A percentile compares a stretch with the other conserved stretches of the same genome.
These are phyloP conservation scores for Chaetodon trifasciatus DNA, from an alignment of 2,797 vertebrate species.

Conservation along the genomic window DNA sequence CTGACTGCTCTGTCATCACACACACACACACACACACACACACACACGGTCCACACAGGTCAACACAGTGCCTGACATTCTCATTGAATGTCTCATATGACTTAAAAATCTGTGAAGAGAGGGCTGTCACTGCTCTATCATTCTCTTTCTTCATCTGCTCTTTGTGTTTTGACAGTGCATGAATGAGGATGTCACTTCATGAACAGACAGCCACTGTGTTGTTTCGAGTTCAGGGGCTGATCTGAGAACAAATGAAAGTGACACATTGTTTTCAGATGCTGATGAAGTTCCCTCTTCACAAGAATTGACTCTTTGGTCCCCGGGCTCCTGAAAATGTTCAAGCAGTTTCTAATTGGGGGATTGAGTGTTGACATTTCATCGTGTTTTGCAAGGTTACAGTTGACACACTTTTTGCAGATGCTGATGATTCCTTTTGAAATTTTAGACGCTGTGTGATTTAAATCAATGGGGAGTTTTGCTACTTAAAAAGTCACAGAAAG, in stretches of 20 bases:
- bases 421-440: conserved; percentile 43
- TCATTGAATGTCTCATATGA: conserved; percentile 37
- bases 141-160: conserved; percentile 61
- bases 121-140: conserved; percentile 59
- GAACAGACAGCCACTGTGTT: conserved; percentile 60
- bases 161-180: conserved; percentile 70
- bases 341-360: background rate
- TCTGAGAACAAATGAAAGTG: conserved; percentile 68
- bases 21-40: conserved; percentile 29
- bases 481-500: conserved; percentile 24
- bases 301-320: conserved; percentile 33
- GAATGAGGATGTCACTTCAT: conserved; percentile 63
- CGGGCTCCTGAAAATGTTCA: conserved; percentile 10
- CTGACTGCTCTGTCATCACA: conserved; percentile 22
- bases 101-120: conserved; percentile 40
- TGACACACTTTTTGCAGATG: conserved; percentile 48
- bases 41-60: conserved; percentile 27
- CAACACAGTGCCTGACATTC: conserved; percentile 52
- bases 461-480: conserved; percentile 25
- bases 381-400: conserved; percentile 40
- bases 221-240: conserved; percentile 62
- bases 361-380: conserved; percentile 38
- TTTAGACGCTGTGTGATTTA: background rate
- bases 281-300: conserved; percentile 54
- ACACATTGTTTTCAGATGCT: conserved; percentile 65